Percentiles rank a stretch among this genome's conserved stretches.
These are phyloP conservation scores for Botrylloides violaceus DNA, from an alignment of 23 tunicate species.

Conservation along the genomic window DNA sequence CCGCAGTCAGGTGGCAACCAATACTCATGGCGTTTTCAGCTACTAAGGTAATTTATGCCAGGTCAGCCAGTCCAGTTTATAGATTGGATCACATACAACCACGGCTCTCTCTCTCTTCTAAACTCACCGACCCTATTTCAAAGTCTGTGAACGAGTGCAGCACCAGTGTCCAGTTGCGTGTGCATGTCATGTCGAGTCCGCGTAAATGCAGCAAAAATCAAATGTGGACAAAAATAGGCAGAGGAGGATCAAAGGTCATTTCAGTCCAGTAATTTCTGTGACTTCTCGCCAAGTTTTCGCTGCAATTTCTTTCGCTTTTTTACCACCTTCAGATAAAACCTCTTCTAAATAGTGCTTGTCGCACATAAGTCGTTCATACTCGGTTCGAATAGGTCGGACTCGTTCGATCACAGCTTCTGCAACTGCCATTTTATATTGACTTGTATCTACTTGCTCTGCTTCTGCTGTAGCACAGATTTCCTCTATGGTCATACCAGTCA, in stretches of 20 bases:
- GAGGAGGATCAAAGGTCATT: no score
- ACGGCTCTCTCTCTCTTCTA: no score
- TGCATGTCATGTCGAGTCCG: no score
- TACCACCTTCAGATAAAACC: slow-evolving; percentile 34
- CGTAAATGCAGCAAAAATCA: no score
- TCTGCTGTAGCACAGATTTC: slow-evolving; percentile 29
- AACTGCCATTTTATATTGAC: slow-evolving; percentile 64
- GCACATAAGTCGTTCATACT: slow-evolving; percentile 29
- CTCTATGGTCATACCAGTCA: slow-evolving; percentile 32
- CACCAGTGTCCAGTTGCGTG: no score
- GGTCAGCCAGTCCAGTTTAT: background rate
- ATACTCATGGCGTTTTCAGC: background rate
- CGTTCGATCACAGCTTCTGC: slow-evolving; percentile 65
- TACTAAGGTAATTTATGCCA: background rate
- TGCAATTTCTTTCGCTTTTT: slow-evolving; percentile 44
- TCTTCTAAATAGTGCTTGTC: slow-evolving; percentile 38
- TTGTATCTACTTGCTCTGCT: slow-evolving; percentile 39
- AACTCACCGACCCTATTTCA: no score
- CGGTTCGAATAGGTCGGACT: slow-evolving; percentile 52
- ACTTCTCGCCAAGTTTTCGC: slow-evolving; percentile 40
- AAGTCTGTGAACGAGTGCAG: no score
- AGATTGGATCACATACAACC: background rate
- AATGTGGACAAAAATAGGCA: no score
- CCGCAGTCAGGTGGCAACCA: background rate
- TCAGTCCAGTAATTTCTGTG: slow-evolving; percentile 32